Percentiles rank a stretch among this genome's conserved stretches.
phyloP scores from a whole-genome alignment of 2,113 vertebrate species.

The Pelecanus crispus region DNA sequence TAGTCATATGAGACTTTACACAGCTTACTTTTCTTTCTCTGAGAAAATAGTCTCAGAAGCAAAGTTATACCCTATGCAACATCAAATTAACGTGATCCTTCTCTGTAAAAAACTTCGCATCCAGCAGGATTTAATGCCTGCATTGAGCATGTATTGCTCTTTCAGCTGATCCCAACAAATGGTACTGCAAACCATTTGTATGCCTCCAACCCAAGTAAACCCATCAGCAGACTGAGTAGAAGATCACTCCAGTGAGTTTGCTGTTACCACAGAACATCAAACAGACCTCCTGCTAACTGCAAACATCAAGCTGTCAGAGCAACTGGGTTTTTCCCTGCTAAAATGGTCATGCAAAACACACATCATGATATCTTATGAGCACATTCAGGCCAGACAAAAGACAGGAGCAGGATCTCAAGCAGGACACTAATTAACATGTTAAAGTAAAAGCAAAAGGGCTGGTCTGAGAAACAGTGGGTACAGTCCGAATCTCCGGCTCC shows the following conservation, averaged over 20 bases:
- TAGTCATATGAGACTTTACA: background rate
- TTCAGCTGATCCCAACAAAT: background rate
- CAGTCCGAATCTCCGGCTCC: fast-evolving
- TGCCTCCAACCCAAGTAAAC: background rate
- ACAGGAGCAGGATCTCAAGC: background rate
- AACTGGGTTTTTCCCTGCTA: background rate
- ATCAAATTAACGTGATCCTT: fast-evolving
- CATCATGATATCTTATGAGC: background rate
- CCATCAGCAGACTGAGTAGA: background rate
- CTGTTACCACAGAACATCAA: background rate
- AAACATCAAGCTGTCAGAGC: background rate
- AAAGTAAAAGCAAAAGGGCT: background rate
- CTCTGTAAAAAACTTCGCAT: background rate
- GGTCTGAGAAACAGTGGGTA: background rate
- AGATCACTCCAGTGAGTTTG: background rate
- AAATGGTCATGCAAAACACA: background rate
- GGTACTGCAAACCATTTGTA: background rate
- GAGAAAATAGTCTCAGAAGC: background rate
- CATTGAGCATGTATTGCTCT: fast-evolving
- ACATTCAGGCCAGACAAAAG: background rate
- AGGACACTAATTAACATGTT: background rate
- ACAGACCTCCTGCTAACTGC: background rate
- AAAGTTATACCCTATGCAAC: background rate
- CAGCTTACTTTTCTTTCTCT: background rate
- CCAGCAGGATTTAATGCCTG: background rate